Percentiles rank a stretch among this genome's conserved stretches.
phyloP scores from a whole-genome alignment of 2,113 vertebrate species.

The Heterocephalus glaber region DNA sequence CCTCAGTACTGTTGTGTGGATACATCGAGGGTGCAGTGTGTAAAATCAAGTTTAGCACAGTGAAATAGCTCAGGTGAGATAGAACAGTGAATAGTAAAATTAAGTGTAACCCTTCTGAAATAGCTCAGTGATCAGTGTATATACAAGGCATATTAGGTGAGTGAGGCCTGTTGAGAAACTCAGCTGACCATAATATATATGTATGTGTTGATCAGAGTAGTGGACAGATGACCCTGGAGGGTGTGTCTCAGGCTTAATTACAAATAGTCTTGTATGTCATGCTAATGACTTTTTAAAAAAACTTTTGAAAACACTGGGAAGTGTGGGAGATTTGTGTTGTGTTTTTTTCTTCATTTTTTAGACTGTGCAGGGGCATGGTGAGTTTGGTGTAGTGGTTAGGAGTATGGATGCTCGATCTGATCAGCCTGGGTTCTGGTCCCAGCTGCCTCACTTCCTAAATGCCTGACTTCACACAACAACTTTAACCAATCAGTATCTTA shows the following conservation, averaged over 20 bases:
- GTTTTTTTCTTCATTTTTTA: conserved; percentile 33
- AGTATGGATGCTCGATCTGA: not conserved
- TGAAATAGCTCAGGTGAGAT: not conserved
- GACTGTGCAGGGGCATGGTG: not conserved
- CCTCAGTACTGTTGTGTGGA: not conserved
- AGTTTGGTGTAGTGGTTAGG: not conserved
- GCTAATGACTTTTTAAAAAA: not conserved
- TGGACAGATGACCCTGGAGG: not conserved
- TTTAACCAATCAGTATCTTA: conserved; percentile 2
- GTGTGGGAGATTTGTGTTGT: not conserved
- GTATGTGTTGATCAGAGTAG: not conserved
- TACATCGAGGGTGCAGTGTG: not conserved
- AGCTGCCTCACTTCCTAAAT: conserved; percentile 30
- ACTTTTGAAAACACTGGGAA: not conserved
- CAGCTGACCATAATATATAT: not conserved
- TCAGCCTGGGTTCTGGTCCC: not conserved
- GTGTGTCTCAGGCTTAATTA: not conserved
- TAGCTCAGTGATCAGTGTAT: not conserved
- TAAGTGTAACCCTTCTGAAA: not conserved
- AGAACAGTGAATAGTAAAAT: not conserved
- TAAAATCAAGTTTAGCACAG: conserved; percentile 15
- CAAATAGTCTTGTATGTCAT: not conserved
- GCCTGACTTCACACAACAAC: not conserved
- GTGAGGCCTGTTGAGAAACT: not conserved
- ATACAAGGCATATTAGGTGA: not conserved